These are phyloP conservation scores for Nemopilema nomurai DNA, from an alignment of 30 jellyfish, hydroid and myxozoan species.

Conservation along the genomic window DNA sequence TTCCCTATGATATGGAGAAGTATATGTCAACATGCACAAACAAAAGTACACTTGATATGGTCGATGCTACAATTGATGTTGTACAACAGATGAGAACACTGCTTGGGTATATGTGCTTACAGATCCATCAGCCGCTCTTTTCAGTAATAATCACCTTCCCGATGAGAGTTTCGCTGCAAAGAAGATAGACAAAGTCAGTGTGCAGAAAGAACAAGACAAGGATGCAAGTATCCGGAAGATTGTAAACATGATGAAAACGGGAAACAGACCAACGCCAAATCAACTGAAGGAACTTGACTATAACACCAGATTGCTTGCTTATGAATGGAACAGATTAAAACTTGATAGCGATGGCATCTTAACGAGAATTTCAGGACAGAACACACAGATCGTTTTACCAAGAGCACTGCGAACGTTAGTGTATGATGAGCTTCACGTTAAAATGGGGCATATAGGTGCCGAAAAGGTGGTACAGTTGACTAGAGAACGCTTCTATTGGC, in stretches of 20 bases:
- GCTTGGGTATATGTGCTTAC: slow-evolving; percentile 22
- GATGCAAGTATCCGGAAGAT: neutral
- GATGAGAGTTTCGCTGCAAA: slow-evolving; percentile 1
- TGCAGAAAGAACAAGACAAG: slow-evolving; percentile 16
- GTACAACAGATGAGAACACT: slow-evolving; percentile 19
- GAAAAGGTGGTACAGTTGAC: slow-evolving; percentile 27
- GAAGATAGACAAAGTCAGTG: slow-evolving; percentile 9
- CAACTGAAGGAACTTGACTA: slow-evolving; percentile 33
- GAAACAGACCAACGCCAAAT: slow-evolving; percentile 24
- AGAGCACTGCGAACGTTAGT: slow-evolving; percentile 23
- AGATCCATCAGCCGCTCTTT: slow-evolving; percentile 15
- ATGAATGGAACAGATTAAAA: slow-evolving; percentile 11
- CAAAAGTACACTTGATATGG: neutral
- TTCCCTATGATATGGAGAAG: slow-evolving; percentile 4
- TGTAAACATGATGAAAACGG: slow-evolving; percentile 25
- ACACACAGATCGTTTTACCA: neutral
- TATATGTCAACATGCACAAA: slow-evolving; percentile 19
- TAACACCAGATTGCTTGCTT: slow-evolving; percentile 30
- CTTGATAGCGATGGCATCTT: slow-evolving; percentile 25
- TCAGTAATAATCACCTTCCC: slow-evolving; percentile 26
- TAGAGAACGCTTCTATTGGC: slow-evolving; percentile 59
- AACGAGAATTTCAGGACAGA: slow-evolving; percentile 6
- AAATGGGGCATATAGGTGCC: slow-evolving; percentile 57
- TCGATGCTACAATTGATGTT: slow-evolving; percentile 22
- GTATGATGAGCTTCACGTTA: slow-evolving; percentile 39